Conservation (phyloP, 2,888 invertebrate genomes). For the Heliconius charithonia region DNA sequence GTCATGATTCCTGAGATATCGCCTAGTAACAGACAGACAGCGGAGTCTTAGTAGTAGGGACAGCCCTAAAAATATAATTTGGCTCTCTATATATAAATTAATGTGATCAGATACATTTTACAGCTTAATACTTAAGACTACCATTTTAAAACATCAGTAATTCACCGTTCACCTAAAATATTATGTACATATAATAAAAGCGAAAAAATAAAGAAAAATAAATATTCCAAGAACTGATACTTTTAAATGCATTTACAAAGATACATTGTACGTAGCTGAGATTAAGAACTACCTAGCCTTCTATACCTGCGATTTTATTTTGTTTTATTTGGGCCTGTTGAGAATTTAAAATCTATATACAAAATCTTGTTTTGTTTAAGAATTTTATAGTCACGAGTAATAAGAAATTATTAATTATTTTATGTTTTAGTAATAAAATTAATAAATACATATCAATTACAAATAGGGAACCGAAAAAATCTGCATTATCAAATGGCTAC, state of each 20-base stretch:
- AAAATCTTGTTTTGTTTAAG: neutral
- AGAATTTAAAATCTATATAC: neutral
- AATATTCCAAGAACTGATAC: slow-evolving; percentile 1
- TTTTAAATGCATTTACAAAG: slow-evolving; percentile 13
- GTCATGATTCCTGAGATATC: too few relatives aligned
- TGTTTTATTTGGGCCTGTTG: neutral
- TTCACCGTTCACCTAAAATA: neutral
- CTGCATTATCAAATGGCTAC: too few relatives aligned
- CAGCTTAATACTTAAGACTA: neutral
- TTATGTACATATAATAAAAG: neutral
- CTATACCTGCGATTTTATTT: neutral
- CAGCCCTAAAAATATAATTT: too few relatives aligned
- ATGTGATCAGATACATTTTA: too few relatives aligned
- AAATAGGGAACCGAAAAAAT: too few relatives aligned
- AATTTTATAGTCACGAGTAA: neutral
- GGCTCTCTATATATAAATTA: too few relatives aligned
- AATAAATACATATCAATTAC: neutral
- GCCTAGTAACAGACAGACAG: too few relatives aligned
- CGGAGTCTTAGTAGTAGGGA: too few relatives aligned
- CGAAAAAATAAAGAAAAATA: neutral
- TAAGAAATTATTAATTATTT: neutral
- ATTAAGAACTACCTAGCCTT: neutral
- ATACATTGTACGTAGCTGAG: neutral
- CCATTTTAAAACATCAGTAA: neutral
- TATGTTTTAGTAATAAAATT: neutral